phyloP scores from a whole-genome alignment of 2,113 vertebrate genomes.

The Podilymbus podiceps region DNA sequence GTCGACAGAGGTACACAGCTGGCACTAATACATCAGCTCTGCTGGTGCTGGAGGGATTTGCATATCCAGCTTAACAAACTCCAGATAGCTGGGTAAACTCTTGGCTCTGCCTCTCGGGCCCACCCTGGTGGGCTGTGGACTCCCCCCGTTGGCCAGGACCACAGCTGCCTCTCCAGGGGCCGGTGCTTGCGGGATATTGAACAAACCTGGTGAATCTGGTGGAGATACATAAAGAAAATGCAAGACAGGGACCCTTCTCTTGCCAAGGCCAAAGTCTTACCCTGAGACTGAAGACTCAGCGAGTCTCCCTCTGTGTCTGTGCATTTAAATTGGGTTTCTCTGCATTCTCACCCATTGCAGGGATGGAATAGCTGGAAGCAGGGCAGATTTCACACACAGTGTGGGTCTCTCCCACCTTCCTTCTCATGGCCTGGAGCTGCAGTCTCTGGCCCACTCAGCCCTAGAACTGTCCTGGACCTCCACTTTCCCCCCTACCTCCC shows the following conservation, averaged over 20 bases:
- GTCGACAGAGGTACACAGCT: conserved; percentile 3
- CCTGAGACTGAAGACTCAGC: background rate
- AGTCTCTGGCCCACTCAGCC: background rate
- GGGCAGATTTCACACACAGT: background rate
- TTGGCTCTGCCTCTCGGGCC: background rate
- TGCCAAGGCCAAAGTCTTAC: background rate
- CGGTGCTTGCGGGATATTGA: too few species aligned
- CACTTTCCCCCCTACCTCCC: background rate
- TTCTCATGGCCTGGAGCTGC: background rate
- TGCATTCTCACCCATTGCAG: accelerated
- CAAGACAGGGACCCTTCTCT: background rate
- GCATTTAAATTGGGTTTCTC: background rate
- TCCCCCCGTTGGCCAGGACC: background rate
- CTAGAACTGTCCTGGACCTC: background rate
- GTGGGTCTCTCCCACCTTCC: background rate
- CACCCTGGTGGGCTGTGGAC: accelerated
- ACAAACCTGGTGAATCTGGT: background rate
- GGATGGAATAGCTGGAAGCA: background rate
- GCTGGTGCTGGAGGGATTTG: background rate
- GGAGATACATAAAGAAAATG: background rate
- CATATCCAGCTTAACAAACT: background rate
- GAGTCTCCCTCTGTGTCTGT: background rate
- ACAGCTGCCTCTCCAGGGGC: background rate
- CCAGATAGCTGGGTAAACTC: background rate
- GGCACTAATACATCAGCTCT: background rate